Conservation (phyloP, 2,888 invertebrate genomes). For the Perdita meconis region DNA sequence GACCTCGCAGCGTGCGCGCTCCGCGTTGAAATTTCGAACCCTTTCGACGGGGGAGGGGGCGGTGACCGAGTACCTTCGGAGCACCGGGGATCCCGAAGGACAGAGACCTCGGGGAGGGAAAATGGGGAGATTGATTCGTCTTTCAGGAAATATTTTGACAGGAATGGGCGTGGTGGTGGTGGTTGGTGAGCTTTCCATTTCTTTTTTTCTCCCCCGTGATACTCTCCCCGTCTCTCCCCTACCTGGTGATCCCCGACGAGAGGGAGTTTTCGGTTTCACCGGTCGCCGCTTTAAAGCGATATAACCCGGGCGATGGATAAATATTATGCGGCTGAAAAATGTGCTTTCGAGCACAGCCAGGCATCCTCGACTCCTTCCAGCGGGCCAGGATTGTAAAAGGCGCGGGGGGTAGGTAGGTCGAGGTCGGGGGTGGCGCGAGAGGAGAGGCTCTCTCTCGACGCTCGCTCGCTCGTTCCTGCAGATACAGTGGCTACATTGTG, state of each 20-base stretch:
- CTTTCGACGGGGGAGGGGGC: conserved; percentile 55
- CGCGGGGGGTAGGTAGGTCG: conserved; percentile 50
- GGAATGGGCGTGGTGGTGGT: conserved; percentile 76
- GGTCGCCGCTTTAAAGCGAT: conserved; percentile 67
- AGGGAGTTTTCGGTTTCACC: conserved; percentile 59
- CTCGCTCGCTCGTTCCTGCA: conserved; percentile 48
- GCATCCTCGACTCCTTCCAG: conserved; percentile 69
- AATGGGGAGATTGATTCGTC: conserved; percentile 35
- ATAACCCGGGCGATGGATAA: conserved; percentile 65
- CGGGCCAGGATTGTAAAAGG: conserved; percentile 58
- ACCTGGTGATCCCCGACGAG: not conserved
- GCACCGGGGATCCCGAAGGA: not conserved
- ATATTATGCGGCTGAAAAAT: conserved; percentile 71
- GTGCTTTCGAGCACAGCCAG: conserved; percentile 67
- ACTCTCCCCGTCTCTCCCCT: not conserved
- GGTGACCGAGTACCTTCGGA: not conserved
- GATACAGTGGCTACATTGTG: conserved; percentile 79
- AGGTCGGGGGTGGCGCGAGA: conserved; percentile 25
- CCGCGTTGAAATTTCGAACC: conserved; percentile 68
- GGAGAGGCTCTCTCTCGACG: conserved; percentile 60
- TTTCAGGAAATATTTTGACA: conserved; percentile 82
- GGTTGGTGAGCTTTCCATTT: not conserved
- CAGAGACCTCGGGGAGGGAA: not conserved
- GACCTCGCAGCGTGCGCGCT: conserved; percentile 38
- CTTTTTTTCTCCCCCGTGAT: not conserved